These are phyloP conservation scores for Elanus axillaris DNA, from an alignment of 2,113 vertebrate genomes.

Conservation along the genomic window DNA sequence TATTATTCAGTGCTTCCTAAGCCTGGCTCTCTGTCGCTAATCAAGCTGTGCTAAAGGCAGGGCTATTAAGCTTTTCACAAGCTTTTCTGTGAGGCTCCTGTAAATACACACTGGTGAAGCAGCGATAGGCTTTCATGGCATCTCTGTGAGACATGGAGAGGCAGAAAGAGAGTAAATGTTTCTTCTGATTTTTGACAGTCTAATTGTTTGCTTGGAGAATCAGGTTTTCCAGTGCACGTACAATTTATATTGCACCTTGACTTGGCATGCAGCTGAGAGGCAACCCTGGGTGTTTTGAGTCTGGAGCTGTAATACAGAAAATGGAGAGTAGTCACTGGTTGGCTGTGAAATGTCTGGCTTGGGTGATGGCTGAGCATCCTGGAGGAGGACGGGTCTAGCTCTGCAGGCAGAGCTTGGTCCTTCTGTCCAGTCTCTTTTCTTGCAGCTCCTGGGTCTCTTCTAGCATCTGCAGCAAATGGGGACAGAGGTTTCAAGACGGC, in stretches of 20 bases:
- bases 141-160: rapidly evolving
- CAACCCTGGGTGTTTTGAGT: not conserved
- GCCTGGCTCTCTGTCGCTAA: not conserved
- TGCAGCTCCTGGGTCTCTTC: rapidly evolving
- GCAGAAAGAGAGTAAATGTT: not conserved
- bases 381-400: not conserved
- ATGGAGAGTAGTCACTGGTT: not conserved
- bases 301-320: not conserved
- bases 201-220: not conserved
- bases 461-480: rapidly evolving
- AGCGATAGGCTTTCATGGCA: rapidly evolving
- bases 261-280: not conserved
- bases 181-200: not conserved
- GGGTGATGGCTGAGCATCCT: not conserved
- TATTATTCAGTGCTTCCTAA: rapidly evolving
- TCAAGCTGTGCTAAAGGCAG: not conserved
- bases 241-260: rapidly evolving
- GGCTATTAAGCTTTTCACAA: not conserved
- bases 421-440: not conserved
- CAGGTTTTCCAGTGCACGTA: rapidly evolving
- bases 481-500: not conserved
- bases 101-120: not conserved
- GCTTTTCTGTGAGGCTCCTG: not conserved
- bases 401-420: not conserved
- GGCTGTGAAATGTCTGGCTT: not conserved